A percentile compares a stretch with the other conserved stretches of the same genome.
These are phyloP conservation scores for Ginglymostoma cirratum DNA, from an alignment of 2,113 vertebrate genomes.

Conservation along the genomic window DNA sequence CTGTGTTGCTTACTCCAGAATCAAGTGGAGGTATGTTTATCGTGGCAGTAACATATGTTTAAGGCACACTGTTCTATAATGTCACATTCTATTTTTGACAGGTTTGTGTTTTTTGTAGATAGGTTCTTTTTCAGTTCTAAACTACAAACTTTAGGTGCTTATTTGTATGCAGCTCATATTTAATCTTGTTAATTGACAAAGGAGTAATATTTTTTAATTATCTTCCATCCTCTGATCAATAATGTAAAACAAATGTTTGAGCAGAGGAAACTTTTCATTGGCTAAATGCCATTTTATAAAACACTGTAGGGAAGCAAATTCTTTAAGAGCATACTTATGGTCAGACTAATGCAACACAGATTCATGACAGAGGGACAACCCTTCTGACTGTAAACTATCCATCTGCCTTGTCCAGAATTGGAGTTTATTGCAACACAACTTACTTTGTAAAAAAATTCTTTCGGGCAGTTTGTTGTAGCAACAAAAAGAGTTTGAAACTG, in stretches of 20 bases:
- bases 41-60: constrained; percentile 17
- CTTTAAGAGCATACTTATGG: constrained; percentile 34
- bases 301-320: constrained; percentile 35
- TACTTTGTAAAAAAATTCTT: neutral
- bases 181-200: constrained; percentile 32
- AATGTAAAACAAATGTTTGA: constrained; percentile 34
- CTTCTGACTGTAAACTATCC: neutral
- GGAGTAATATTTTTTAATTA: constrained; percentile 32
- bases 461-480: neutral
- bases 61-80: neutral
- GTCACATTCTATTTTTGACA: neutral
- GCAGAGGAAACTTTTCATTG: constrained; percentile 24
- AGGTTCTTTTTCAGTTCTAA: neutral
- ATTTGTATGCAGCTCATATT: neutral
- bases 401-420: constrained; percentile 23
- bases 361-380: constrained; percentile 6
- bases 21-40: neutral
- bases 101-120: neutral
- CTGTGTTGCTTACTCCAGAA: constrained; percentile 29
- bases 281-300: constrained; percentile 38
- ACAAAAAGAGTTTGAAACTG: constrained; percentile 3
- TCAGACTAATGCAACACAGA: constrained; percentile 35
- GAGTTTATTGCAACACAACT: neutral
- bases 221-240: constrained; percentile 27
- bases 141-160: constrained; percentile 17